phyloP scores from a whole-genome alignment of 2,113 vertebrate species.

The Colossoma macropomum region DNA sequence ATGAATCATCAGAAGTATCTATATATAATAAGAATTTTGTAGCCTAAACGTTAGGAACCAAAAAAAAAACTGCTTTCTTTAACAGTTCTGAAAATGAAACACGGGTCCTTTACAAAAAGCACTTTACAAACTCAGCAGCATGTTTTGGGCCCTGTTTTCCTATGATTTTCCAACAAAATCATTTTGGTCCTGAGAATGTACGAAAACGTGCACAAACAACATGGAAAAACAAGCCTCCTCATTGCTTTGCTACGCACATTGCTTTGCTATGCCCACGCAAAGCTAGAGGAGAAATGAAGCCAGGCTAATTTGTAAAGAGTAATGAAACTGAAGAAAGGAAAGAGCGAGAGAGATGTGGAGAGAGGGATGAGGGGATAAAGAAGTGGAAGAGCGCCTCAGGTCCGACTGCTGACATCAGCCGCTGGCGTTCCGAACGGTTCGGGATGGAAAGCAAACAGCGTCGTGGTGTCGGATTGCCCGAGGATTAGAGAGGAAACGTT shows the following conservation, averaged over 20 bases:
- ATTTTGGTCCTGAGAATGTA: too few species aligned
- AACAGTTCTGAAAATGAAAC: too few species aligned
- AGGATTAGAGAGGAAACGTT: slow-evolving; percentile 24
- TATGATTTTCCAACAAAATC: too few species aligned
- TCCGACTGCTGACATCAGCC: slow-evolving; percentile 3
- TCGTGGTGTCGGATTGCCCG: slow-evolving; percentile 19
- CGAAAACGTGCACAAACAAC: neutral
- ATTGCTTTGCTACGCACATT: neutral
- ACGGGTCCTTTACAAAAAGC: too few species aligned
- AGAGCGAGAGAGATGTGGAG: neutral
- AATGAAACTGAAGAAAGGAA: neutral
- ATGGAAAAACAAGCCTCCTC: too few species aligned
- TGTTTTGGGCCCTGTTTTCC: too few species aligned
- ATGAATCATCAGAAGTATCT: too few species aligned
- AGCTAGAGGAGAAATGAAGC: neutral
- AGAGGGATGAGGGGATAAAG: neutral
- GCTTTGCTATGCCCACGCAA: neutral
- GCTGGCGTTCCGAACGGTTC: neutral
- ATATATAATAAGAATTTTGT: too few species aligned
- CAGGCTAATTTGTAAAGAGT: neutral
- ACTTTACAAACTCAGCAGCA: too few species aligned
- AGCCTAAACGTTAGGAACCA: too few species aligned
- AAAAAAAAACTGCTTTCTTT: too few species aligned
- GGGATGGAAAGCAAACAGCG: slow-evolving; percentile 19
- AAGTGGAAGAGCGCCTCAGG: neutral